Percentiles rank a stretch among this genome's conserved stretches.
phyloP scores from a whole-genome alignment of 1,140 invertebrate species.

The Cyclina sinensis region DNA sequence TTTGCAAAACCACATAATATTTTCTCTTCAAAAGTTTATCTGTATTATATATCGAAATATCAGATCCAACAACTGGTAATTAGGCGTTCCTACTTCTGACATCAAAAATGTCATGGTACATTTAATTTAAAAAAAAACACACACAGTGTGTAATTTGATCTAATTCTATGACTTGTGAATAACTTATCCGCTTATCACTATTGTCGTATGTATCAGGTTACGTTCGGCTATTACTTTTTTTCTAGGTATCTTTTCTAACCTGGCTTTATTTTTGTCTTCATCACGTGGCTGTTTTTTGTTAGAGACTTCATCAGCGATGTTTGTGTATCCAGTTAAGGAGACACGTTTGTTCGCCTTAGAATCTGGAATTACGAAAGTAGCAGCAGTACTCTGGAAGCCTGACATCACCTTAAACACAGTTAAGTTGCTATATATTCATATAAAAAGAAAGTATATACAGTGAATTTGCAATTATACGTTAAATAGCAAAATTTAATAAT shows the following conservation, averaged over 20 bases:
- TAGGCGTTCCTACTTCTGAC: conserved; percentile 40
- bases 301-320: conserved; percentile 38
- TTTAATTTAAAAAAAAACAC: no score
- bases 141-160: no score
- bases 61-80: background rate
- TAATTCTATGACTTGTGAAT: no score
- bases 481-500: background rate
- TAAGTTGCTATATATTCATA: background rate
- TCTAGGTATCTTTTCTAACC: no score
- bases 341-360: background rate
- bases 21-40: conserved; percentile 32
- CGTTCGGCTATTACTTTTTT: no score
- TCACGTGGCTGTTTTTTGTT: background rate
- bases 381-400: background rate
- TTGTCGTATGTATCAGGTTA: no score
- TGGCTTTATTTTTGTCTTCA: conserved; percentile 43
- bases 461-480: no score
- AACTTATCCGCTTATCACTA: no score
- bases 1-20: conserved; percentile 53
- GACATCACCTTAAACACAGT: background rate
- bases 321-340: conserved; percentile 50
- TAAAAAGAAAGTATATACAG: no score
- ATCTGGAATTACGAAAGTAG: conserved; percentile 14
- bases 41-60: background rate
- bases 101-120: background rate